These are phyloP conservation scores for Amphiprion ocellaris DNA, from an alignment of 2,113 vertebrate genomes.

Conservation along the genomic window DNA sequence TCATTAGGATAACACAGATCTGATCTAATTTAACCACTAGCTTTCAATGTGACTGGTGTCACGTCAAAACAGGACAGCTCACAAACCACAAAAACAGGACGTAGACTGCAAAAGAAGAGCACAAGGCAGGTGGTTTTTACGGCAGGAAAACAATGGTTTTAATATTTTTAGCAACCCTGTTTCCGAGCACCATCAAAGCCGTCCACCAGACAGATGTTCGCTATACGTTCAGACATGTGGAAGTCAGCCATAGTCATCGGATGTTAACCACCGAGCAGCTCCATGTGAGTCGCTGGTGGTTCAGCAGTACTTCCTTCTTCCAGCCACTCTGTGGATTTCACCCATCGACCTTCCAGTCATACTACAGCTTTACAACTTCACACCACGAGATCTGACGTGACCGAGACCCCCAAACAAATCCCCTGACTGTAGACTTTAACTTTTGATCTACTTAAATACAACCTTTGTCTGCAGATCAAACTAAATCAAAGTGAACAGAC, in stretches of 20 bases:
- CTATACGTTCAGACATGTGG: constrained; percentile 19
- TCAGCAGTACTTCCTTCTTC: constrained; percentile 10
- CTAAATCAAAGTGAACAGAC: not conserved
- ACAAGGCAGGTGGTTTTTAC: not conserved
- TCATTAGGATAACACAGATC: too few species aligned
- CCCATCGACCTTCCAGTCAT: constrained; percentile 20
- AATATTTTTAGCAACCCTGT: too few species aligned
- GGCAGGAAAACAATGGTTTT: constrained; percentile 1
- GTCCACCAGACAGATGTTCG: constrained; percentile 24
- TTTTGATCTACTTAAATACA: constrained; percentile 18
- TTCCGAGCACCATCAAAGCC: not conserved
- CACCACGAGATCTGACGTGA: constrained; percentile 40
- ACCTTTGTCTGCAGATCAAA: constrained; percentile 17
- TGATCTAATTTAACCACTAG: not conserved
- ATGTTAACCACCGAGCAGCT: constrained; percentile 9
- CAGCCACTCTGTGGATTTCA: constrained; percentile 20
- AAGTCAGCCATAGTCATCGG: constrained; percentile 33
- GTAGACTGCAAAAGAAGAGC: constrained; percentile 2
- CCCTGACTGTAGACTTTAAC: not conserved
- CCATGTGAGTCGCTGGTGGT: constrained; percentile 30
- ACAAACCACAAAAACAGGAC: constrained; percentile 9
- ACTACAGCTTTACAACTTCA: constrained; percentile 17
- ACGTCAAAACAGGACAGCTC: not conserved
- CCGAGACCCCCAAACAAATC: not conserved
- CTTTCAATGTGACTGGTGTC: not conserved